phyloP scores from a whole-genome alignment of 2,797 vertebrate species.

The Ammospiza maritima region DNA sequence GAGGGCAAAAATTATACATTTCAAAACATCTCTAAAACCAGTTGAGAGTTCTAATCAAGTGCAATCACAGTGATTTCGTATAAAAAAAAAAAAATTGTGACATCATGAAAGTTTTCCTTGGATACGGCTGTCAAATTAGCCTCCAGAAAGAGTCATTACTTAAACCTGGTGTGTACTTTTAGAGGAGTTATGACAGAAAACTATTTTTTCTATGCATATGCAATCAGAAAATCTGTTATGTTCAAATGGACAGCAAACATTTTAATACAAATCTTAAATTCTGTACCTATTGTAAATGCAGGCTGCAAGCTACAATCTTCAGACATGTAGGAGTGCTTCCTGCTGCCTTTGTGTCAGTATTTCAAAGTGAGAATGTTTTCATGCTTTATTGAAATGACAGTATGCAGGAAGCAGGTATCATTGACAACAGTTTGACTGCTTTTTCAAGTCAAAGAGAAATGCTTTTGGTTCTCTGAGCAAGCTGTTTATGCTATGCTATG shows the following conservation, averaged over 20 bases:
- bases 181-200: background rate
- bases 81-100: background rate
- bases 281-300: background rate
- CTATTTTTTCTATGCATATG: background rate
- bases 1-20: constrained; percentile 70
- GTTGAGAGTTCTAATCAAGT: constrained; percentile 76
- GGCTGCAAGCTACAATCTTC: background rate
- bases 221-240: background rate
- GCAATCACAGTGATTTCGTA: constrained; percentile 73
- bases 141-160: background rate
- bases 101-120: constrained; percentile 39
- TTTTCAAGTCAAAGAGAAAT: constrained; percentile 3
- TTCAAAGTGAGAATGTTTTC: background rate
- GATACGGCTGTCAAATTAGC: constrained; percentile 2
- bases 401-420: background rate
- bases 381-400: constrained; percentile 8
- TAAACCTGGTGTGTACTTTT: background rate
- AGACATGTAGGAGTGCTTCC: background rate
- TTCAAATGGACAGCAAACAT: background rate
- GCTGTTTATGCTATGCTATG: background rate
- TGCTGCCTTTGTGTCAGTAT: background rate
- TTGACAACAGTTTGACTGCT: background rate
- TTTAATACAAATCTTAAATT: constrained; percentile 10
- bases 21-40: constrained; percentile 70
- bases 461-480: background rate